phyloP scores from a whole-genome alignment of 2,113 vertebrate species.

The Hyaena hyaena region DNA sequence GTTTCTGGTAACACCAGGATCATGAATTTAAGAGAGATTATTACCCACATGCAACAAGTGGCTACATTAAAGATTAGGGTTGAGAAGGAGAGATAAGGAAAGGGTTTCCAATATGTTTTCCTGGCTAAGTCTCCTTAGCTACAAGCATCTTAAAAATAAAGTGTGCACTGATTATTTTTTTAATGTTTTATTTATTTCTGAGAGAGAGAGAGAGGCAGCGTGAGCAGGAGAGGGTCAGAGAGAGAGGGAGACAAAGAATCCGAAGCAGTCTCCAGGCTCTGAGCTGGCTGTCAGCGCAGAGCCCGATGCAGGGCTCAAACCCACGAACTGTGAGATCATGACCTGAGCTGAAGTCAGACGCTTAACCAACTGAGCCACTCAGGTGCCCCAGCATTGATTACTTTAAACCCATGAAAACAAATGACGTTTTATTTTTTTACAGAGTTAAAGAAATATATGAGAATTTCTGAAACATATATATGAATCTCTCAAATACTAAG shows the following conservation, averaged over 20 bases:
- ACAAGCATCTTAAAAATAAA: neutral
- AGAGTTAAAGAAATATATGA: neutral
- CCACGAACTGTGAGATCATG: too few species aligned
- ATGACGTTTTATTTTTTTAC: neutral
- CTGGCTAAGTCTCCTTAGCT: neutral
- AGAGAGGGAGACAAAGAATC: too few species aligned
- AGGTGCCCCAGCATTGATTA: neutral
- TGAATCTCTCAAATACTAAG: neutral
- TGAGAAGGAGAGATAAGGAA: neutral
- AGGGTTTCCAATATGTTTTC: neutral
- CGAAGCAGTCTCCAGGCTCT: too few species aligned
- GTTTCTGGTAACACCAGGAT: neutral
- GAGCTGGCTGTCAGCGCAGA: too few species aligned
- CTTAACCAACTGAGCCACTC: too few species aligned
- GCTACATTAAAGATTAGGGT: neutral
- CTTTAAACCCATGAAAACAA: conserved; percentile 5
- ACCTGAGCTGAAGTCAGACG: too few species aligned
- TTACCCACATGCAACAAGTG: neutral
- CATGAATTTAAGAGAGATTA: neutral
- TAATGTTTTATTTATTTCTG: too few species aligned
- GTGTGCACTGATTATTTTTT: neutral
- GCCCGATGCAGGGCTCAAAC: too few species aligned
- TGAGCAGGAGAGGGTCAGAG: too few species aligned
- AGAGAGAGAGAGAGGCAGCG: too few species aligned
- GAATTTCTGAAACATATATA: neutral